Percentiles rank a stretch among this genome's conserved stretches.
These are phyloP conservation scores for Netelia fuscicornis DNA, from an alignment of 2,888 invertebrate species.

Conservation along the genomic window DNA sequence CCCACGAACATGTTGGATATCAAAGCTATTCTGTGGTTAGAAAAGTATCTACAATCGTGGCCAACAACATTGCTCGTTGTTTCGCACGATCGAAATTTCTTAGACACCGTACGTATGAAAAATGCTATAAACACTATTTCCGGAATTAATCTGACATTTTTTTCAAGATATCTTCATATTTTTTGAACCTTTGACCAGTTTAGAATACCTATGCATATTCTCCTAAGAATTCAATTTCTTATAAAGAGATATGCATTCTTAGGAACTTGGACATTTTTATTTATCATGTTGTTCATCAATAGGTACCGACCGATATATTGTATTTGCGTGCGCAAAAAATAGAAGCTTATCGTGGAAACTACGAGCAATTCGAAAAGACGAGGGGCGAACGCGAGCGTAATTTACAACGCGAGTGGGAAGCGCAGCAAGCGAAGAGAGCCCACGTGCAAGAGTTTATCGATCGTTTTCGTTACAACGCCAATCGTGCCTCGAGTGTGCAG, in stretches of 20 bases:
- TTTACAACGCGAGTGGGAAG: conserved; percentile 98
- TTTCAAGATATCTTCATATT: too few relatives aligned
- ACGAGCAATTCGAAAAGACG: conserved; percentile 98
- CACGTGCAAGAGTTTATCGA: conserved; percentile 99
- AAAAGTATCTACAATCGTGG: conserved; percentile 98
- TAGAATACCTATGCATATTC: neutral
- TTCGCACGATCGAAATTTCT: conserved; percentile 98
- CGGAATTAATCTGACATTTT: too few relatives aligned
- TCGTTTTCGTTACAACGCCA: conserved; percentile 99
- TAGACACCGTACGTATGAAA: conserved; percentile 89
- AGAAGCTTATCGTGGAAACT: conserved; percentile 97
- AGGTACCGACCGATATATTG: conserved; percentile 97
- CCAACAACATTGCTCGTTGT: conserved; percentile 98
- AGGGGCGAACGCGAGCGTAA: conserved; percentile 97
- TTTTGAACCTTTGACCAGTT: too few relatives aligned
- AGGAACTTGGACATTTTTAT: neutral
- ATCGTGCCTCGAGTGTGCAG: conserved; percentile 98
- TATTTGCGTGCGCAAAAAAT: conserved; percentile 96
- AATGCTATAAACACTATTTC: neutral
- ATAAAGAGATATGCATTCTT: too few relatives aligned
- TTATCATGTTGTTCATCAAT: conserved; percentile 7
- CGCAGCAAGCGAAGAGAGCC: conserved; percentile 96
- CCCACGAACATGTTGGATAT: conserved; percentile 99
- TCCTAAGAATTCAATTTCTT: neutral
- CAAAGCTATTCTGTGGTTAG: conserved; percentile 99